Conservation (phyloP, 2,113 vertebrate genomes). For the Larimichthys crocea region DNA sequence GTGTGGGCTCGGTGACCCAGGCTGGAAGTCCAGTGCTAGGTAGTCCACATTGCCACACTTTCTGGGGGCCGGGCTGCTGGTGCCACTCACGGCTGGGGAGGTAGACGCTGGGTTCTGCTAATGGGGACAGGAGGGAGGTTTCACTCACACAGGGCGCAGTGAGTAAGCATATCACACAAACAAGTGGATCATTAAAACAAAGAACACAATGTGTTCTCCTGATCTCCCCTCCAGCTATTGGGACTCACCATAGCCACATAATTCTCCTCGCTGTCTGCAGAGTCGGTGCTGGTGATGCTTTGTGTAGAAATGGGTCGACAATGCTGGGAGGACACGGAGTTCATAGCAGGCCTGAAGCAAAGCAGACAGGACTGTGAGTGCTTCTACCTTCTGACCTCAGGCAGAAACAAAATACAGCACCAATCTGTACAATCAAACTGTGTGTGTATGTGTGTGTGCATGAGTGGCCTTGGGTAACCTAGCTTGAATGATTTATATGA, state of each 20-base stretch:
- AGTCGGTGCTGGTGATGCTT: conserved; percentile 99
- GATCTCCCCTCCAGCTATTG: conserved; percentile 37
- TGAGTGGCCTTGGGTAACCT: conserved; percentile 13
- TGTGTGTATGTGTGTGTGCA: conserved; percentile 13
- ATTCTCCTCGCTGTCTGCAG: conserved; percentile 97
- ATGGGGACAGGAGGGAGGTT: conserved; percentile 56
- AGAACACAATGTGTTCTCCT: conserved; percentile 39
- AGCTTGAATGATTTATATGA: conserved; percentile 30
- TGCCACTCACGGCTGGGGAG: conserved; percentile 94
- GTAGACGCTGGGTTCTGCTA: conserved; percentile 98
- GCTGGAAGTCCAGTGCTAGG: conserved; percentile 96
- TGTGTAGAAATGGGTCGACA: conserved; percentile 98
- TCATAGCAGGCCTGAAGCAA: conserved; percentile 87
- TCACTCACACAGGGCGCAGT: conserved; percentile 43
- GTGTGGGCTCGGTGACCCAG: conserved; percentile 93
- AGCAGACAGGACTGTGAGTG: conserved; percentile 38
- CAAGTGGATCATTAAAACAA: conserved; percentile 58
- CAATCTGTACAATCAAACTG: conserved; percentile 24
- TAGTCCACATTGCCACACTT: conserved; percentile 97
- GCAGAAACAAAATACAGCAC: conserved; percentile 28
- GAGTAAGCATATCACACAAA: conserved; percentile 21
- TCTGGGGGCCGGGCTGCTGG: conserved; percentile 95
- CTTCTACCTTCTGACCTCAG: conserved; percentile 21
- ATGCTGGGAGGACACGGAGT: conserved; percentile 89
- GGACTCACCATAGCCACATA: conserved; percentile 96